Evolutionary conservation across 2,797 vertebrate species (phyloP).

Genomic region (Pangasius mekongensis): DNA sequence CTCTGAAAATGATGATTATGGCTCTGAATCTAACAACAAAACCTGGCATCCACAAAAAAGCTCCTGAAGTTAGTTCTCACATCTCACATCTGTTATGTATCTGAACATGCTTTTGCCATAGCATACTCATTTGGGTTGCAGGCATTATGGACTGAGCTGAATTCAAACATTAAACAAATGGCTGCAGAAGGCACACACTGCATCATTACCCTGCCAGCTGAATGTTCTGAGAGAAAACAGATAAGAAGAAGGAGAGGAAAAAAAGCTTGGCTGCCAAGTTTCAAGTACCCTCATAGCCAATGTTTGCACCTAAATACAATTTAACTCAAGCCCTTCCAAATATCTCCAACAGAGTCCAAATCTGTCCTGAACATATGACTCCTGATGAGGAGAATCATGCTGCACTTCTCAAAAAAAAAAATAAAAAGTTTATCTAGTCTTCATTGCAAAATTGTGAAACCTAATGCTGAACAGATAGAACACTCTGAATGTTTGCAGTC

Average conservation of each 20-base stretch:
- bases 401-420: not conserved
- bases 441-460: not conserved
- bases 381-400: slow-evolving; percentile 19
- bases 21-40: slow-evolving; percentile 26
- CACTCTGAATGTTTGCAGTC: not conserved
- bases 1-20: slow-evolving; percentile 15
- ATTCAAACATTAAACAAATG: slow-evolving; percentile 46
- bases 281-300: slow-evolving; percentile 32
- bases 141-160: slow-evolving; percentile 40
- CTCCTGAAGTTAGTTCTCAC: slow-evolving; percentile 29
- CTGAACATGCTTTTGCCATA: slow-evolving; percentile 24
- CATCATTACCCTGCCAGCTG: slow-evolving; percentile 45
- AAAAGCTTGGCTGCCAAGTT: slow-evolving; percentile 35
- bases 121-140: slow-evolving; percentile 15
- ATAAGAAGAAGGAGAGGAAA: slow-evolving; percentile 23
- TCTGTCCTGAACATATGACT: slow-evolving; percentile 33
- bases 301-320: slow-evolving; percentile 29
- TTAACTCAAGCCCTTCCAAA: slow-evolving; percentile 39
- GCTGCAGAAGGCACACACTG: slow-evolving; percentile 33
- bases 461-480: not conserved
- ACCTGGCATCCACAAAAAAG: not conserved
- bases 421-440: not conserved
- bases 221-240: slow-evolving; percentile 41
- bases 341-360: slow-evolving; percentile 31
- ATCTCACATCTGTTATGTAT: slow-evolving; percentile 31